Conservation (phyloP, 2,888 invertebrate species). For the Morpho deidamia region DNA sequence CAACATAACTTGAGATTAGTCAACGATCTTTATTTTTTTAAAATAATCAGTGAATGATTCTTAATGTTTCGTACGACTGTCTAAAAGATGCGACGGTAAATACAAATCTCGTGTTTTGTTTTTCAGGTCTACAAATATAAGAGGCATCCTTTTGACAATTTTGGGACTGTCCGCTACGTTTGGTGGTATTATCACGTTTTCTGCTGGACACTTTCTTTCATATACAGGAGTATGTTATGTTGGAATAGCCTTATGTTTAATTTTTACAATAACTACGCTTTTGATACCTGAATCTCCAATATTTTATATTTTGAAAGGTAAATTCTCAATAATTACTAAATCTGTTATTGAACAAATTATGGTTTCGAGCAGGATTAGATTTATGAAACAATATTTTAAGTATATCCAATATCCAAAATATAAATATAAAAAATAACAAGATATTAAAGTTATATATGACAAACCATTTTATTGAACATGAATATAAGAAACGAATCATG, state of each 20-base stretch:
- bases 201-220: slow-evolving; percentile 34
- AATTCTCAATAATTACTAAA: too few species aligned
- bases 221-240: slow-evolving; percentile 32
- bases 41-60: neutral
- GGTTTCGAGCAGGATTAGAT: too few species aligned
- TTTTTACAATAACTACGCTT: slow-evolving; percentile 27
- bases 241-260: slow-evolving; percentile 24
- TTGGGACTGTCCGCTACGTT: slow-evolving; percentile 34
- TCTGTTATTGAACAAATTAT: too few species aligned
- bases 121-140: slow-evolving; percentile 39
- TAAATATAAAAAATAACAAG: too few species aligned
- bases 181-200: slow-evolving; percentile 34
- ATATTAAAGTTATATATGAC: too few species aligned
- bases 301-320: slow-evolving; percentile 39
- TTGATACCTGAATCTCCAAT: slow-evolving; percentile 44
- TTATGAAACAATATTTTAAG: too few species aligned
- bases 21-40: too few species aligned
- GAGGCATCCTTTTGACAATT: slow-evolving; percentile 38
- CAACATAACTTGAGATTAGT: too few species aligned
- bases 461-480: too few species aligned
- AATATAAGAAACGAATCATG: too few species aligned
- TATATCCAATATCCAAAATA: too few species aligned
- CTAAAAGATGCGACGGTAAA: too few species aligned
- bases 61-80: neutral
- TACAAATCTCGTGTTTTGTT: neutral